A percentile compares a stretch with the other conserved stretches of the same genome.
Conservation (phyloP, 2,888 invertebrate species). For the Petrolisthes manimaculis region DNA sequence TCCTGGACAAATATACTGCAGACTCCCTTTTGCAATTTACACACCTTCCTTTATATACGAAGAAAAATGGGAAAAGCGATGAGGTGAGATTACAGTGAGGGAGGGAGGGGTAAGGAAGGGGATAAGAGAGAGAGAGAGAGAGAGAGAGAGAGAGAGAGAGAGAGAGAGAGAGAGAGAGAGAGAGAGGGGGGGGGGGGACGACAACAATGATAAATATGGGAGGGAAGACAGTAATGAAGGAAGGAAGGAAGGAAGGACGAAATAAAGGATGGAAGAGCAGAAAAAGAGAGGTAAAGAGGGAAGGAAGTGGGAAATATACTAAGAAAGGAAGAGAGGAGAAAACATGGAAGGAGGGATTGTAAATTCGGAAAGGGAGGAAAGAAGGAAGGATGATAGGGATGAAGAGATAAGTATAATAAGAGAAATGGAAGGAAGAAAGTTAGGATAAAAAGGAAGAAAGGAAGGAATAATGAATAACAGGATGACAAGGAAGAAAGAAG, state of each 20-base stretch:
- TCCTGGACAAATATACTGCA: no score
- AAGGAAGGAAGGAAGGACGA: neutral
- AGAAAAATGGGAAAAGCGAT: neutral
- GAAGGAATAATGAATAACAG: neutral
- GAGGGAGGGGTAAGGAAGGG: neutral
- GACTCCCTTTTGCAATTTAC: no score
- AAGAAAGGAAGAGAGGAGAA: neutral
- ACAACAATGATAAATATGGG: neutral
- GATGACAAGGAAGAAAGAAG: no score
- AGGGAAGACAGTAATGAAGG: neutral
- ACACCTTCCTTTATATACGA: neutral
- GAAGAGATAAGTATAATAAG: neutral
- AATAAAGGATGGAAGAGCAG: neutral
- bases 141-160: no score
- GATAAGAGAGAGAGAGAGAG: no score
- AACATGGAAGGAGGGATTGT: neutral
- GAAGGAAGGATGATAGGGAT: neutral
- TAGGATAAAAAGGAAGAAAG: neutral
- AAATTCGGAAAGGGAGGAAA: neutral
- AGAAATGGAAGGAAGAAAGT: neutral
- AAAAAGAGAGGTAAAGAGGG: neutral
- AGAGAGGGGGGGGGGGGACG: neutral
- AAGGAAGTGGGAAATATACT: neutral
- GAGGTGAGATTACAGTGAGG: neutral
- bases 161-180: no score